phyloP scores from a whole-genome alignment of 1,140 invertebrate genomes.

The Papilio helenus region DNA sequence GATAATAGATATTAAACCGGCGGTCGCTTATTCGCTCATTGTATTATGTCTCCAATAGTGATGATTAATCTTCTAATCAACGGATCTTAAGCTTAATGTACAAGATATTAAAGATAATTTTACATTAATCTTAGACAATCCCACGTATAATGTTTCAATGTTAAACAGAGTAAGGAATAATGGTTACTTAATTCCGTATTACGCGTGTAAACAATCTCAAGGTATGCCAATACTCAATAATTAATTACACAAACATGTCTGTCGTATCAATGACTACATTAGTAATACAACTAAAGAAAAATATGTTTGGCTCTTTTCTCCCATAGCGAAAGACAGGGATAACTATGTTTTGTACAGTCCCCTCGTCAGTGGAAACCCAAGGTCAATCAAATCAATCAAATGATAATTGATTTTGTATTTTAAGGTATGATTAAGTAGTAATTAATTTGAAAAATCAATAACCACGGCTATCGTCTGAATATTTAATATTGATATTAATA shows the following conservation, averaged over 20 bases:
- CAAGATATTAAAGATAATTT: not conserved
- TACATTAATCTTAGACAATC: not conserved
- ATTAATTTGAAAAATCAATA: too few species aligned
- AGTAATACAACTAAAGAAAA: not conserved
- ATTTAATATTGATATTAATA: too few species aligned
- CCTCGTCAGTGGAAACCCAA: too few species aligned
- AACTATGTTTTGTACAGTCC: too few species aligned
- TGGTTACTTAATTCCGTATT: constrained; percentile 11
- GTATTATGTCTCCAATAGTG: not conserved
- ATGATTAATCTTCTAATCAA: not conserved
- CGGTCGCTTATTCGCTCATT: not conserved
- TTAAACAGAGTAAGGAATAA: constrained; percentile 1
- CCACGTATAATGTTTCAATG: constrained; percentile 4
- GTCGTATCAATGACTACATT: not conserved
- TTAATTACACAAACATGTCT: constrained; percentile 21
- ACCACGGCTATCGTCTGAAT: too few species aligned
- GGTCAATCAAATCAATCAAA: too few species aligned
- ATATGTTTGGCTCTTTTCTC: not conserved
- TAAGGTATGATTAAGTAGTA: too few species aligned
- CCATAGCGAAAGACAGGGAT: not conserved
- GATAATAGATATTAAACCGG: not conserved
- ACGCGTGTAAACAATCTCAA: not conserved
- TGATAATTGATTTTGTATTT: too few species aligned
- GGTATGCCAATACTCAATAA: not conserved
- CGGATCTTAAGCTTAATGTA: not conserved